Percentiles rank a stretch among this genome's conserved stretches.
Conservation (phyloP, 2,888 invertebrate genomes). For the Megaustenia siamemsis region DNA sequence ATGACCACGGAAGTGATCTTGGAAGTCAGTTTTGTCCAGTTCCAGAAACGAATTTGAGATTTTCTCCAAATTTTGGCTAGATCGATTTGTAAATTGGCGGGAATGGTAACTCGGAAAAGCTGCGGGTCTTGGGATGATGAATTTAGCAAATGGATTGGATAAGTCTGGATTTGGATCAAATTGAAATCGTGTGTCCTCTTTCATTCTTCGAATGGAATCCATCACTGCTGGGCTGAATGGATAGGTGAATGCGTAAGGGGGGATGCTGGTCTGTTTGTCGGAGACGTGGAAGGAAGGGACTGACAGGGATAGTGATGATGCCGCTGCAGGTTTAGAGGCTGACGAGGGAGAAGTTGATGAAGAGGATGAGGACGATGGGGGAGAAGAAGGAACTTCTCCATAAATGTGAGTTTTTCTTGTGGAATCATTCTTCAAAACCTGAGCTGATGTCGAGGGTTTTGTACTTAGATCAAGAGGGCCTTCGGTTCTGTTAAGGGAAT, state of each 20-base stretch:
- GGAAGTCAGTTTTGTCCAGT: conserved; percentile 58
- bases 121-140: conserved; percentile 68
- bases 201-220: conserved; percentile 69
- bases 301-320: conserved; percentile 50
- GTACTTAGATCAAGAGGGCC: conserved; percentile 62
- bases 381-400: conserved; percentile 63
- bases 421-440: conserved; percentile 60
- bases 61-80: conserved; percentile 43
- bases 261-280: conserved; percentile 51
- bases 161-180: conserved; percentile 62
- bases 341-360: neutral
- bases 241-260: conserved; percentile 49
- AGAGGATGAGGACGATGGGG: neutral
- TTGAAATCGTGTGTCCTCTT: conserved; percentile 69
- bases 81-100: conserved; percentile 62
- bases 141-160: conserved; percentile 64
- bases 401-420: conserved; percentile 75
- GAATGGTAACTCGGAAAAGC: conserved; percentile 62
- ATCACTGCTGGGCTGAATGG: conserved; percentile 64
- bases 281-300: conserved; percentile 38
- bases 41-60: conserved; percentile 56
- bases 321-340: neutral
- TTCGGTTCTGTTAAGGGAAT: conserved; percentile 46
- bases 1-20: neutral
- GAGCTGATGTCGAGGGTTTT: conserved; percentile 37